Percentiles rank a stretch among this genome's conserved stretches.
Conservation (phyloP, 2,113 vertebrate genomes). For the Vidua macroura region DNA sequence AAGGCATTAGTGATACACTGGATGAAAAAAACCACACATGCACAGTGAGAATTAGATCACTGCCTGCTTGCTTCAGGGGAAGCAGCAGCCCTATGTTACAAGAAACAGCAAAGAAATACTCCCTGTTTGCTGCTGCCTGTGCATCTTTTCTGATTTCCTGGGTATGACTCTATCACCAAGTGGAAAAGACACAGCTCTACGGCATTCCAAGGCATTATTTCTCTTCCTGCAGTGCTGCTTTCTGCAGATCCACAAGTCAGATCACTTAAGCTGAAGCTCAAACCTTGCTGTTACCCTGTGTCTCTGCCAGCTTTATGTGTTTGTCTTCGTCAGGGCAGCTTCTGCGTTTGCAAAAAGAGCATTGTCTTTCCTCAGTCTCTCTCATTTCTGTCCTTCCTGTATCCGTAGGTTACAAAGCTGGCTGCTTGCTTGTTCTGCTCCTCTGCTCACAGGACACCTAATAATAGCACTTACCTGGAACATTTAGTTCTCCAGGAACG, state of each 20-base stretch:
- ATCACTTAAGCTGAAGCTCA: background rate
- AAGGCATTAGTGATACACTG: background rate
- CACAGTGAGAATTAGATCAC: background rate
- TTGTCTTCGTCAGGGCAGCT: background rate
- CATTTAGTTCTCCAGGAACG: conserved; percentile 47
- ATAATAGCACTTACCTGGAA: conserved; percentile 61
- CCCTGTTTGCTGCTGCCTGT: background rate
- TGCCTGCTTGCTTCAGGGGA: background rate
- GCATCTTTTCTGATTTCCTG: background rate
- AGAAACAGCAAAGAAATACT: background rate
- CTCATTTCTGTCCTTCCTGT: background rate
- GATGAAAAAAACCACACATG: background rate
- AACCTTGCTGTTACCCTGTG: background rate
- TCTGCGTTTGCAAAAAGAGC: background rate
- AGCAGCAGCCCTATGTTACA: background rate
- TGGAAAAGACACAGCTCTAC: background rate
- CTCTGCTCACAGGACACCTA: conserved; percentile 46
- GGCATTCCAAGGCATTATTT: background rate
- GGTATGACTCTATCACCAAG: background rate
- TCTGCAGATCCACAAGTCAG: background rate
- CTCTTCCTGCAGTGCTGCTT: background rate
- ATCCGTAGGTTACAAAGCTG: conserved; percentile 4
- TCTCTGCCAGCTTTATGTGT: background rate
- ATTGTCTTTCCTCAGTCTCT: background rate
- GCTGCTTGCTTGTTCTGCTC: conserved; percentile 35